Evolutionary conservation across 1,140 invertebrate species (phyloP), one percentile per base, ranked within the genome.

Genomic region (Camponotus floridanus): DNA sequence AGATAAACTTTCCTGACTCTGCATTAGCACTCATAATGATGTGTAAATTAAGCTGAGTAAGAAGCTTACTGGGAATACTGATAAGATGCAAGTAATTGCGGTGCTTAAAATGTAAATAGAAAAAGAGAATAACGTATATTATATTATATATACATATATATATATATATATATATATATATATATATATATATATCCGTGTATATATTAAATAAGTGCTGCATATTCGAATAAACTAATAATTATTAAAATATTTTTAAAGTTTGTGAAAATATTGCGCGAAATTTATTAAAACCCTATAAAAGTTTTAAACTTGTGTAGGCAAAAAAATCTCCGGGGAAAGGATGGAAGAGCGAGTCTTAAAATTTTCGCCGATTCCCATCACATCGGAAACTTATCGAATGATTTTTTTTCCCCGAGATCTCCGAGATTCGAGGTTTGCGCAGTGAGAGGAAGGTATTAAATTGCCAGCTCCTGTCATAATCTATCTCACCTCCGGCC

Each of bases 401-500:
- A 36, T 73, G 79, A 83, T 74, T 83, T 62, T 78, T 78, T 57
- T 51, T 18, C 45, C n/a, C 7, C 45, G 45, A 48, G 55, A 33
- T n/a, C 79, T 26, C 13, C 48, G 48, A 65, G 70, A 85, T 85
- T 86, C 64, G 59, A 73, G 68, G 78, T 71, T 71, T 13, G 78
- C 26, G 68, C 74, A 78, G 65, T 26, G 65, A 71, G 76, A 64
- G 76, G 84, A 65, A 79, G 70, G 79, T 87, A 91, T 91, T 90
- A 91, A 91, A 91, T 90, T 85, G 85, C 87, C 87, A 87, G 85
- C 79, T 90, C 48, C 88, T 91, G 87, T 88, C 90, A 91, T 90
- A 89, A 91, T 86, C 90, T 90, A 87, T 91, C 90, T 91, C 91
- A 91, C 88, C 87, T 89, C 83, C 85, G 86, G 71, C 88, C 86